phyloP scores from a whole-genome alignment of 2,113 vertebrate genomes.

The Zosterops japonicus region DNA sequence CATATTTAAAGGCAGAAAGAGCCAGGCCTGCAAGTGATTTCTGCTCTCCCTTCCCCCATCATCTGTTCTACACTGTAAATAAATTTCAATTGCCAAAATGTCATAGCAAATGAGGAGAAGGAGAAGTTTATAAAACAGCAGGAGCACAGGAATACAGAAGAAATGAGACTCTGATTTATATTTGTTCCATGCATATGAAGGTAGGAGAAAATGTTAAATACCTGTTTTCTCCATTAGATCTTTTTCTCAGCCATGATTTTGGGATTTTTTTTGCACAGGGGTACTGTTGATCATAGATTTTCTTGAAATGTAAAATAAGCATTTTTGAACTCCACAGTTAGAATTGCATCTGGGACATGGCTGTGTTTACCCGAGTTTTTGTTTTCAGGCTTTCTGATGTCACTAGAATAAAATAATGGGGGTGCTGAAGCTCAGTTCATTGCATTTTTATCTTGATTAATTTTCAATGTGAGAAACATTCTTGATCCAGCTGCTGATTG shows the following conservation, averaged over 20 bases:
- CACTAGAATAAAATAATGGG: not conserved
- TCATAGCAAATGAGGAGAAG: conserved; percentile 41
- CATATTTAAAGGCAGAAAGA: conserved; percentile 21
- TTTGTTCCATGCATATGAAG: not conserved
- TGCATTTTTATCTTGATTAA: conserved; percentile 18
- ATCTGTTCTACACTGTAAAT: conserved; percentile 7
- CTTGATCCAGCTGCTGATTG: not conserved
- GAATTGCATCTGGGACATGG: not conserved
- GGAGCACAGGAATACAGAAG: conserved; percentile 19
- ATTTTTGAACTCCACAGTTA: not conserved
- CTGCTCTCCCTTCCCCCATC: not conserved
- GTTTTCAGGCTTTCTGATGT: conserved; percentile 21
- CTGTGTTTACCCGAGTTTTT: not conserved
- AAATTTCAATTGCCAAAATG: conserved; percentile 47
- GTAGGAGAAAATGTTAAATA: conserved; percentile 13
- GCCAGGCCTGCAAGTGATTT: conserved; percentile 47
- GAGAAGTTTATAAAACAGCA: conserved; percentile 66
- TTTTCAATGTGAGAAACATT: conserved; percentile 30
- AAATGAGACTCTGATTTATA: conserved; percentile 49
- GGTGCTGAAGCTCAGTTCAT: not conserved
- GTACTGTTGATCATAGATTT: not conserved
- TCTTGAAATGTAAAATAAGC: not conserved
- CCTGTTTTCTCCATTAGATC: conserved; percentile 42
- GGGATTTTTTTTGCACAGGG: conserved; percentile 1
- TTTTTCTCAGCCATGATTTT: not conserved